A percentile compares a stretch with the other conserved stretches of the same genome.
Conservation (phyloP, 2,113 vertebrate species). For the Propithecus coquereli region DNA sequence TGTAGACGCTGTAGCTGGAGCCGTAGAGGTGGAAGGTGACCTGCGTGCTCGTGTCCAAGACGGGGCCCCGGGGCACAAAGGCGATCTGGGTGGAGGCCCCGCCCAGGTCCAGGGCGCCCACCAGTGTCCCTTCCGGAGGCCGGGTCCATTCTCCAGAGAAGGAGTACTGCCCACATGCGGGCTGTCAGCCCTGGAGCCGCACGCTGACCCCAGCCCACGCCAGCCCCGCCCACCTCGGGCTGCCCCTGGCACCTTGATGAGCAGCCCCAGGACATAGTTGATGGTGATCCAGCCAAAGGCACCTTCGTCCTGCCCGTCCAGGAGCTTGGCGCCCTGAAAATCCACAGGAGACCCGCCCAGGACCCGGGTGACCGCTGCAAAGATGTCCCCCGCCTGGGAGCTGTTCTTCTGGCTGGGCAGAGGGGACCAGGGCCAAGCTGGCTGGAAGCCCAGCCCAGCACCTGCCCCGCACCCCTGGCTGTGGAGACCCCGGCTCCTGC, state of each 20-base stretch:
- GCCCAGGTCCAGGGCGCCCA: conserved; percentile 88
- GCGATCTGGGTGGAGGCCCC: conserved; percentile 88
- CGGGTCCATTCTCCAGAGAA: conserved; percentile 84
- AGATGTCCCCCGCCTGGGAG: conserved; percentile 77
- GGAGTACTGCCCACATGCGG: conserved; percentile 77
- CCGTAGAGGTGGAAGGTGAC: conserved; percentile 82
- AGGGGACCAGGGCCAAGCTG: background rate
- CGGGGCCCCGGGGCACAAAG: conserved; percentile 79
- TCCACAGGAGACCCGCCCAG: conserved; percentile 83
- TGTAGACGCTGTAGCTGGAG: conserved; percentile 82
- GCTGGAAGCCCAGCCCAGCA: fast-evolving
- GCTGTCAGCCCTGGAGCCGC: background rate
- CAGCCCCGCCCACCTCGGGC: fast-evolving
- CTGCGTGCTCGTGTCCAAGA: conserved; percentile 71
- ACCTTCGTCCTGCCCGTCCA: conserved; percentile 88
- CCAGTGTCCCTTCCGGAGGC: conserved; percentile 68
- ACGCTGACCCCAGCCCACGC: fast-evolving
- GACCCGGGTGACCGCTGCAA: conserved; percentile 78
- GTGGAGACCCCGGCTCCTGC: fast-evolving
- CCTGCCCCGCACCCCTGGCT: fast-evolving
- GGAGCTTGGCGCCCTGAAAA: conserved; percentile 86
- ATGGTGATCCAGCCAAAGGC: conserved; percentile 85
- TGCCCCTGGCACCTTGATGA: conserved; percentile 74
- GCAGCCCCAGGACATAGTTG: conserved; percentile 84
- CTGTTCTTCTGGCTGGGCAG: conserved; percentile 82